Evolutionary conservation across 2,113 vertebrate species (phyloP).

Genomic region (Bujurquina vittata): DNA sequence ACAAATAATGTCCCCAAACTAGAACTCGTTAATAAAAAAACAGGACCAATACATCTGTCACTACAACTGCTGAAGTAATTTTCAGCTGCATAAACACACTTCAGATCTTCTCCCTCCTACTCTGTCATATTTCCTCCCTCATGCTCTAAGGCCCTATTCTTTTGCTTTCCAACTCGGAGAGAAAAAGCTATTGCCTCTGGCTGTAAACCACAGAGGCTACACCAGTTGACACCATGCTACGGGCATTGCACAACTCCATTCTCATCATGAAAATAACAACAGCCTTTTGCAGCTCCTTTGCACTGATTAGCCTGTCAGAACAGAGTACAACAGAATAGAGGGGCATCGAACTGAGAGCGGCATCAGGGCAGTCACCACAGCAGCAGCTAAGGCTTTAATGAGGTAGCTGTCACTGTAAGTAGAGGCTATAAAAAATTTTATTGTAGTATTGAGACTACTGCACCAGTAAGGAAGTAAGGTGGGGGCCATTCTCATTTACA

Average conservation of each 20-base stretch:
- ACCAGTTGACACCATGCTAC: slow-evolving; percentile 58
- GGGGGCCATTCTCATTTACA: neutral
- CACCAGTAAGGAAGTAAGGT: neutral
- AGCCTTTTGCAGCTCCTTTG: slow-evolving; percentile 38
- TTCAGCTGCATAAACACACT: slow-evolving; percentile 40
- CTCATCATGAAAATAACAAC: slow-evolving; percentile 63
- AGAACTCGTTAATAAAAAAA: slow-evolving; percentile 5
- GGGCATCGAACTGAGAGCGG: neutral
- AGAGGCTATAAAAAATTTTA: slow-evolving; percentile 13
- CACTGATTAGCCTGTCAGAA: slow-evolving; percentile 23
- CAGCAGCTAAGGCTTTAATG: slow-evolving; percentile 31
- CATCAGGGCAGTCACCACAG: slow-evolving; percentile 23
- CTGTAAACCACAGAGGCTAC: slow-evolving; percentile 57
- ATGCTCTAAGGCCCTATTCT: slow-evolving; percentile 1
- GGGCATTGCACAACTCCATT: slow-evolving; percentile 62
- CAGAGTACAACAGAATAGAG: neutral
- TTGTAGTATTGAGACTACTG: slow-evolving; percentile 3
- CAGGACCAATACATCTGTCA: slow-evolving; percentile 34
- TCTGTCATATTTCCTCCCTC: slow-evolving; percentile 28
- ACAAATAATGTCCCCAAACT: slow-evolving; percentile 10
- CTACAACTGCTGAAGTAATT: slow-evolving; percentile 18
- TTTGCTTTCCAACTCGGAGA: slow-evolving; percentile 49
- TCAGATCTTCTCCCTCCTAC: slow-evolving; percentile 51
- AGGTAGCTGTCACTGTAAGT: slow-evolving; percentile 15
- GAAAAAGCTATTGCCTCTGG: slow-evolving; percentile 58